Conservation (phyloP, 2,113 vertebrate species). For the Patagioenas fasciata region DNA sequence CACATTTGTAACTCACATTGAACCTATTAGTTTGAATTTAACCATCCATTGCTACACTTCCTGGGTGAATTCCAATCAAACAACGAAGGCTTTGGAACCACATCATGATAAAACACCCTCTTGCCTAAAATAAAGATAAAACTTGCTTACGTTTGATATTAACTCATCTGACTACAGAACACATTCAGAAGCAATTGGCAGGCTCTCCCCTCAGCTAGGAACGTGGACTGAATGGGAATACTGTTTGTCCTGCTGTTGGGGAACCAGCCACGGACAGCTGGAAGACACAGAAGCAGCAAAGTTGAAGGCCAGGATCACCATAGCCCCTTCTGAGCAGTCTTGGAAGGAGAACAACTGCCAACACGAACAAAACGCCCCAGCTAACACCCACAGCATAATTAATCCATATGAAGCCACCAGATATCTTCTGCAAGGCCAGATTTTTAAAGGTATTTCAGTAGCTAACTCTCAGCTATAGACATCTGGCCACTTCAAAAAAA, state of each 20-base stretch:
- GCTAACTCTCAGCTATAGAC: neutral
- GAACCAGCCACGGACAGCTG: conserved; percentile 11
- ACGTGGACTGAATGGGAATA: neutral
- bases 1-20: neutral
- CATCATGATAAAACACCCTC: conserved; percentile 14
- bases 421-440: neutral
- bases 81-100: neutral
- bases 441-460: neutral
- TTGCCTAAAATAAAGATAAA: conserved; percentile 42
- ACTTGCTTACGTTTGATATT: neutral
- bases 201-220: neutral
- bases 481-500: neutral
- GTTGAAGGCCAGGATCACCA: neutral
- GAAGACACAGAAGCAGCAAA: neutral
- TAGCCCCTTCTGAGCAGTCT: neutral
- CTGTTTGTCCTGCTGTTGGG: neutral
- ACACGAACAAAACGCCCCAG: neutral
- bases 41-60: conserved; percentile 16
- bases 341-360: neutral
- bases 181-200: conserved; percentile 24
- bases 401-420: rapidly evolving
- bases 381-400: neutral
- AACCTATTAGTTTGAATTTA: conserved; percentile 38
- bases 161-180: conserved; percentile 39
- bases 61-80: conserved; percentile 49